phyloP scores from a whole-genome alignment of 2,888 invertebrate species.

The Seira musarum region DNA sequence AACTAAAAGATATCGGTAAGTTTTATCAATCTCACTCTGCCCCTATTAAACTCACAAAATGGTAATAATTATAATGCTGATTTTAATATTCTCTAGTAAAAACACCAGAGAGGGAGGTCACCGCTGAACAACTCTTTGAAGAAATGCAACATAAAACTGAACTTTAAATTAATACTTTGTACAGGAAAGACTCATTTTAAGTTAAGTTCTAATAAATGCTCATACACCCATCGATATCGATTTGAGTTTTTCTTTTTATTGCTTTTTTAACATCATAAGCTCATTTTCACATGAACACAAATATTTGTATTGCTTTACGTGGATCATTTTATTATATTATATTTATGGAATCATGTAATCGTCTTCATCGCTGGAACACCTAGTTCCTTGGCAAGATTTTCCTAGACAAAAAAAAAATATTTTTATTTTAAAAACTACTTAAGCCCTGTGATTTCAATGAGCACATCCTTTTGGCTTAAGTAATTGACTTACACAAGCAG shows the following conservation, averaged over 20 bases:
- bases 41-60: no score
- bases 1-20: slow-evolving; percentile 35
- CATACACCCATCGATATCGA: no score
- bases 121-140: slow-evolving; percentile 52
- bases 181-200: no score
- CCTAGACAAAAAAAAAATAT: slow-evolving; percentile 35
- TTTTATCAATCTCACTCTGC: no score
- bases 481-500: slow-evolving; percentile 75
- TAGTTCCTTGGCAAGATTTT: slow-evolving; percentile 44
- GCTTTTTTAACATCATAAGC: slow-evolving; percentile 10
- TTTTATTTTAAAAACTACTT: slow-evolving; percentile 11
- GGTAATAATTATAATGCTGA: neutral
- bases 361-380: slow-evolving; percentile 49
- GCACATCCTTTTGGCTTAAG: neutral
- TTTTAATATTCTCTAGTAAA: slow-evolving; percentile 24
- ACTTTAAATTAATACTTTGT: slow-evolving; percentile 22
- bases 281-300: no score
- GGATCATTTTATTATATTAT: no score
- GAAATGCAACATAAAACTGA: slow-evolving; percentile 52
- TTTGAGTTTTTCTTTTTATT: no score
- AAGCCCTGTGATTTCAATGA: no score
- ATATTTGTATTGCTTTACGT: no score
- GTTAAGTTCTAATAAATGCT: no score
- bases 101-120: slow-evolving; percentile 42
- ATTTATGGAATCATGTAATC: no score